Base-by-base conservation (phyloP, 2,888 invertebrate genomes). In the Chamaedrilus cognettii region DNA sequence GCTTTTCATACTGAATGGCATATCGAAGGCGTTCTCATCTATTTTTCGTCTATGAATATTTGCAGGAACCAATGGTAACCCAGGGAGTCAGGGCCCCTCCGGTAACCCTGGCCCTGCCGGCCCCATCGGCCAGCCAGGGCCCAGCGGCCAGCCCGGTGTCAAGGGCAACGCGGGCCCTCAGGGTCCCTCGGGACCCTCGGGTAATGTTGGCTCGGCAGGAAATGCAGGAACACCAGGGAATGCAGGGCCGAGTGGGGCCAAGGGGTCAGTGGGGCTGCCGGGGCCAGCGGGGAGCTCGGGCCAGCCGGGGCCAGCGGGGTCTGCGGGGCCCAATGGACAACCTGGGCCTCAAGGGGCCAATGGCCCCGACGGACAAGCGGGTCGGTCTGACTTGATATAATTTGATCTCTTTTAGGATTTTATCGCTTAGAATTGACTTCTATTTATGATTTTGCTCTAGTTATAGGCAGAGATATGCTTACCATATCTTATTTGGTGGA, bases 141-240 rank as follows among this genome's bases (percentile, higher is more conserved):
- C 64, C n/a, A 49, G 31, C 31, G 62, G 60, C 5, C 7, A n/a
- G n/a, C 32, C 34, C 7, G 60, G 62, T 23, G 4, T 1, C 7
- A n/a, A 31, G 23, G 73, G 73, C 42, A 57, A 35, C 33, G 57
- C 60, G 31, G 72, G 72, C 56, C 55, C 23, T 58, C 50, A 32
- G 65, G 70, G 28, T 19, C 26, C 83, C 86, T 1, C 68, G 76
- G 66, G 49, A 66, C 66, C 34, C 32, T 28, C 19, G 60, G 71
- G 32, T 3, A 30, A 33, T n/a, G n/a, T n/a, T 28, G 70, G 70
- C 31, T n/a, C 63, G 3, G 49, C 68, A 33, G 70, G 70, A 34
- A 61, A 69, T 32, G 32, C 32, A 57, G 70, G 70, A 34, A n/a
- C 33, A 33, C 52, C 33, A 5, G 70, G 64, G 51, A 51, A 32